These are phyloP conservation scores for Beris morrisii DNA, from an alignment of 2,888 invertebrate species.

Conservation along the genomic window DNA sequence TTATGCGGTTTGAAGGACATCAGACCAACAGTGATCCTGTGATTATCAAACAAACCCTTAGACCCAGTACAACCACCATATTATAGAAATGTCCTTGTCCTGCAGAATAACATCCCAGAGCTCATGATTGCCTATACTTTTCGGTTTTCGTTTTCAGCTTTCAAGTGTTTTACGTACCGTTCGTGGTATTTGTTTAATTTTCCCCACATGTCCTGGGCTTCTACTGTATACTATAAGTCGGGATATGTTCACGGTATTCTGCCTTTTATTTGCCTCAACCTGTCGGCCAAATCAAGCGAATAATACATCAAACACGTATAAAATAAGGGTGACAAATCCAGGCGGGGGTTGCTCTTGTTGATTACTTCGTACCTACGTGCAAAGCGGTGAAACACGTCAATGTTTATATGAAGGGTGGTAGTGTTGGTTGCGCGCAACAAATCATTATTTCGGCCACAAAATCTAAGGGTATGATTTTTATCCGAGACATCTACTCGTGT, in stretches of 20 bases:
- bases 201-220: background rate
- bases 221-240: background rate
- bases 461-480: background rate
- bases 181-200: conserved; percentile 23
- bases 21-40: conserved; percentile 12
- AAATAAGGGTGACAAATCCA: conserved; percentile 56
- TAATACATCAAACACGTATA: conserved; percentile 56
- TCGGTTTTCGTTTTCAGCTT: too few relatives aligned
- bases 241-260: background rate
- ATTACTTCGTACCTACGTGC: conserved; percentile 48
- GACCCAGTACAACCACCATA: too few relatives aligned
- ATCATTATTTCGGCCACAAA: conserved; percentile 23
- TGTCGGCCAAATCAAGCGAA: conserved; percentile 59
- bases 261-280: conserved; percentile 47
- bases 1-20: conserved; percentile 12
- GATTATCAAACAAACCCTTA: conserved; percentile 7
- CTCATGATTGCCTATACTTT: too few relatives aligned
- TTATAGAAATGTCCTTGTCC: background rate
- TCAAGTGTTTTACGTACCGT: background rate
- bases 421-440: conserved; percentile 6
- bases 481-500: too few relatives aligned
- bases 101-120: too few relatives aligned
- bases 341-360: conserved; percentile 48
- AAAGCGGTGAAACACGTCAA: conserved; percentile 12
- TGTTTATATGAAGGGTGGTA: conserved; percentile 16